Conservation (phyloP, 2,888 invertebrate genomes). For the Perizoma affinitatum region DNA sequence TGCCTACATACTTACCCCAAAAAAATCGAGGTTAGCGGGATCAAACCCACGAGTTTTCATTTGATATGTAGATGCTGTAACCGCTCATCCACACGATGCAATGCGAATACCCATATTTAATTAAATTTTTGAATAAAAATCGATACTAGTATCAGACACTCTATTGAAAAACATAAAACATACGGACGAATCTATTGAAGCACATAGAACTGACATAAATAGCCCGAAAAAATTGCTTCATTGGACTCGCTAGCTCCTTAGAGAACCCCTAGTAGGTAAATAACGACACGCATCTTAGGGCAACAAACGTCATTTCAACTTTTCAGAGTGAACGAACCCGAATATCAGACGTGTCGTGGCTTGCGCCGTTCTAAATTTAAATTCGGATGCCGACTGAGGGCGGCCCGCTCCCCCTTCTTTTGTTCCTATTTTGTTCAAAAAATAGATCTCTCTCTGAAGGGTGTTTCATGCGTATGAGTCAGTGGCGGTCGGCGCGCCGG, state of each 20-base stretch:
- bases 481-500: slow-evolving; percentile 74
- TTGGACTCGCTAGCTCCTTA: slow-evolving; percentile 22
- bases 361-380: slow-evolving; percentile 71
- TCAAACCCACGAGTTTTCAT: too few relatives aligned
- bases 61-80: too few relatives aligned
- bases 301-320: slow-evolving; percentile 40
- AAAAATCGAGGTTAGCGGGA: too few relatives aligned
- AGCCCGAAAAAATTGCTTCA: slow-evolving; percentile 27
- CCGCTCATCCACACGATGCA: too few relatives aligned
- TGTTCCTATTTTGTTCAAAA: slow-evolving; percentile 82
- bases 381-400: slow-evolving; percentile 65
- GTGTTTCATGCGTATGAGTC: slow-evolving; percentile 78
- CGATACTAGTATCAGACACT: too few relatives aligned
- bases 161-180: too few relatives aligned
- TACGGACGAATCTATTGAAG: neutral
- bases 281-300: slow-evolving; percentile 29
- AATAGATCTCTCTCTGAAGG: slow-evolving; percentile 73
- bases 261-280: slow-evolving; percentile 28
- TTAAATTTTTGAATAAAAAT: too few relatives aligned
- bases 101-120: too few relatives aligned
- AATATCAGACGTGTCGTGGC: slow-evolving; percentile 59
- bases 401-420: slow-evolving; percentile 80
- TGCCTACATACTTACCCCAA: too few relatives aligned
- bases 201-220: neutral
- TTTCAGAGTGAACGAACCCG: slow-evolving; percentile 78